Base-by-base conservation (phyloP, 1,140 invertebrate genomes). In the Hyles vespertilio region DNA sequence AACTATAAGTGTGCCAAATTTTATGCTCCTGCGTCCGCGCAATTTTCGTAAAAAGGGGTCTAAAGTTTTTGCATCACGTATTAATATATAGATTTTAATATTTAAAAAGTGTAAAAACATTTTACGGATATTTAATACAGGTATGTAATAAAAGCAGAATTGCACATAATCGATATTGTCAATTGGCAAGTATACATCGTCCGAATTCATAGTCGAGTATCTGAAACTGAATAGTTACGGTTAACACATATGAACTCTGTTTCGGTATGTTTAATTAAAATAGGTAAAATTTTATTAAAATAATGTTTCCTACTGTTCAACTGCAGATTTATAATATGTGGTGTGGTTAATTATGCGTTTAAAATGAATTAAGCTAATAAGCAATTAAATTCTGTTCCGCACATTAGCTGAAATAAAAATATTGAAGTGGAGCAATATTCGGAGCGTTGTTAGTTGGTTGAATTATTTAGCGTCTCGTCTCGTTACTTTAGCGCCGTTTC, bases 401-500 rank as follows among this genome's bases (percentile, higher is more conserved):
- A 57, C 53, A 45, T 61, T 55, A 55, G 47, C 46, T 36, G 43
- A 10, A 32, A 32, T 36, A 50, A 60, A 60, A 63, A 51, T n/a
- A 64, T 51, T 45, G 3, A 11, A 55, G 72, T 77, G 55, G 77
- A 82, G 80, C 79, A 74, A 54, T 63, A 51, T 72, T 59, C 67
- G 64, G 61, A 52, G 51, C 62, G 67, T 63, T 62, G 65, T 57
- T 71, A 77, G 70, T 77, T 70, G 70, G 64, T 77, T 86, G 77
- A 84, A 87, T 86, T 82, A 84, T 86, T 84, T 81, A 85, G 82
- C 77, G 70, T 70, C 75, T 78, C 74, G 75, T 78, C 84, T 85
- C 80, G 77, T 84, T 85, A 83, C 80, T 84, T 79, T 75, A 76
- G 72, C 70, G 51, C 43, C 67, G 75, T 81, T 84, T 84, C 78